phyloP scores from a whole-genome alignment of 92 coral and sea anemone genomes.

The Zoanthus sansibaricus region DNA sequence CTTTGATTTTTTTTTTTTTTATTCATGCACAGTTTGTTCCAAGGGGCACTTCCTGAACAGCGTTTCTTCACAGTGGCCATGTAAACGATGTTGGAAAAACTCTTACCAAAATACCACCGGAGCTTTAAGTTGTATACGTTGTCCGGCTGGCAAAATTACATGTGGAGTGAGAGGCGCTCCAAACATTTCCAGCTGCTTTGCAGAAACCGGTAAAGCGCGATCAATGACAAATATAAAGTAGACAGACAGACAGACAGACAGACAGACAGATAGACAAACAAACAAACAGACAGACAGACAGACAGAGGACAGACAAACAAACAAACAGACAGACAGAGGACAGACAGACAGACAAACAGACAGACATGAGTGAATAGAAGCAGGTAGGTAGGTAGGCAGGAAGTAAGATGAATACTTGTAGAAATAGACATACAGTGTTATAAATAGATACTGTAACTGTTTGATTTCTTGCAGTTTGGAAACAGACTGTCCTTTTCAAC shows the following conservation, averaged over 20 bases:
- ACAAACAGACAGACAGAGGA: not conserved
- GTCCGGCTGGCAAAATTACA: not conserved
- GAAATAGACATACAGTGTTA: no score
- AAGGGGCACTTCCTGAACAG: not conserved
- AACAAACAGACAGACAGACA: not conserved
- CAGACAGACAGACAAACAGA: no score
- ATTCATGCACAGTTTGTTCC: not conserved
- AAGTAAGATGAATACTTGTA: no score
- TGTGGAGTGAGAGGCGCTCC: not conserved
- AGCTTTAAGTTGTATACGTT: not conserved
- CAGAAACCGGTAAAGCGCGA: not conserved
- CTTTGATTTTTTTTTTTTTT: not conserved
- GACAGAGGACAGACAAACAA: not conserved
- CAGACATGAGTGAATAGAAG: no score
- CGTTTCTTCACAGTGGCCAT: not conserved
- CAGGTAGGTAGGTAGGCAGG: not conserved
- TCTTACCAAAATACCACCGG: not conserved
- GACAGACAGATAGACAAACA: not conserved
- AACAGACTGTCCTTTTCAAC: no score
- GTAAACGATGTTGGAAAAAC: not conserved
- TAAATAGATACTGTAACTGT: no score
- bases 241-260: not conserved
- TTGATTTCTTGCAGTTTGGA: no score
- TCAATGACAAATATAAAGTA: not conserved
- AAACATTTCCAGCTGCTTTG: not conserved